Base-by-base conservation (phyloP, 2,797 vertebrate species). In the Diplodus puntazzo region DNA sequence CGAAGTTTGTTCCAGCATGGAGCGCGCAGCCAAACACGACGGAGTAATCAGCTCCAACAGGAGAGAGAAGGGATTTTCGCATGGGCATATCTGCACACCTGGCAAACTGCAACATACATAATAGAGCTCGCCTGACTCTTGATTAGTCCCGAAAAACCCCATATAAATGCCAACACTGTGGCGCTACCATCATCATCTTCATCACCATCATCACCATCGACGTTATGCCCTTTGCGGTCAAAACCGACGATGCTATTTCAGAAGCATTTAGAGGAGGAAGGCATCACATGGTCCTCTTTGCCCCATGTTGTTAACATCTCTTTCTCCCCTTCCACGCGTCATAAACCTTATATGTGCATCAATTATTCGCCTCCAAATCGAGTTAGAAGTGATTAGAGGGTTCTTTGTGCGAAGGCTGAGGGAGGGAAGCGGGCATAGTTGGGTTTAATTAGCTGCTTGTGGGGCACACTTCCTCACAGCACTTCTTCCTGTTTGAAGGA, bases 391-490 rank as follows among this genome's bases (percentile, higher is more conserved):
- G 88, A 93, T 92, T 88, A 90, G 83, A 83, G 80, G 83, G 55
- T 78, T 92, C 78, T 82, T 85, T 81, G 74, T 87, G 69, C 14
- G n/a, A 59, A 76, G 69, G 80, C 25, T n/a, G 68, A 77, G 82
- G 75, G 79, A 78, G 68, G 86, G 69, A 83, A 86, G 81, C 23
- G 74, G 82, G 57, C 77, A 46, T 77, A 73, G 80, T 83, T 81
- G 72, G 79, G 82, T 88, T 91, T 93, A 93, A 94, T 94, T 93
- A 93, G 90, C 79, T 50, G 61, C 83, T 83, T 75, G 79, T 82
- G 89, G 88, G 86, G 77, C 77, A 13, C 82, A 79, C 82, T 92
- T 93, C 83, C 90, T 92, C 57, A 17, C 49, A 63, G 78, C 84
- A 74, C 82, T 88, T 88, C 83, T 90, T 94, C 89, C 87, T 88